A percentile compares a stretch with the other conserved stretches of the same genome.
Evolutionary conservation across 2,888 invertebrate species (phyloP).

Genomic region (Thereva unica): DNA sequence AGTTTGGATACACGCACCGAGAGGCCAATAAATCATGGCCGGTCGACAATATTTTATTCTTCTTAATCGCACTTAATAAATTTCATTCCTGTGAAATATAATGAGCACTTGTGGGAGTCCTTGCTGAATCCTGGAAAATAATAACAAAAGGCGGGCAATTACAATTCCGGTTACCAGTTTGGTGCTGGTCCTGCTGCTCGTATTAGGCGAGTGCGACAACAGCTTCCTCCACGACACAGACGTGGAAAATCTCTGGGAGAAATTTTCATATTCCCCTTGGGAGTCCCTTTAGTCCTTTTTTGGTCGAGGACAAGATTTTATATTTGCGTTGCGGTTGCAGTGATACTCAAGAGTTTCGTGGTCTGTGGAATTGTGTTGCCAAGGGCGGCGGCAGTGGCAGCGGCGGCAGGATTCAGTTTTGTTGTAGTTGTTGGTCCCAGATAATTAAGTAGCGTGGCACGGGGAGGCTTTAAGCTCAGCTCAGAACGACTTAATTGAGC

Average conservation of each 20-base stretch:
- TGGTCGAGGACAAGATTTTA: constrained; percentile 4
- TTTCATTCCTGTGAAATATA: constrained; percentile 41
- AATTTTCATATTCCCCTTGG: constrained; percentile 10
- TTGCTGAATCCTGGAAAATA: constrained; percentile 18
- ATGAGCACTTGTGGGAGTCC: constrained; percentile 32
- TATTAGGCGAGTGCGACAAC: constrained; percentile 16
- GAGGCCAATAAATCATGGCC: constrained; percentile 44
- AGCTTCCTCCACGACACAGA: constrained; percentile 3
- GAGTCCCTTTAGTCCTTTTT: constrained; percentile 11
- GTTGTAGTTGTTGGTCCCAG: constrained; percentile 5
- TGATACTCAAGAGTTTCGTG: constrained; percentile 22
- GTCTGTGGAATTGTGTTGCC: constrained; percentile 21
- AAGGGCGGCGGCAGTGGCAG: constrained; percentile 13
- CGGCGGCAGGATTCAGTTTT: no score
- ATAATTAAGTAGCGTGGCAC: constrained; percentile 29
- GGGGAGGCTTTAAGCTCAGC: constrained; percentile 31
- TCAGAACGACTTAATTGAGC: constrained; percentile 37
- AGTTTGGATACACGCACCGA: constrained; percentile 34
- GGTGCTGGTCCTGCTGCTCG: constrained; percentile 4
- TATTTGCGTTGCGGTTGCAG: constrained; percentile 5
- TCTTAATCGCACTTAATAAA: constrained; percentile 46
- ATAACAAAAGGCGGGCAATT: constrained; percentile 29
- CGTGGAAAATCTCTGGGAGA: not conserved
- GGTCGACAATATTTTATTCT: constrained; percentile 45
- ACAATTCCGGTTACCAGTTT: constrained; percentile 24